These are phyloP conservation scores for Gymnosoma rotundatum DNA, from an alignment of 2,888 invertebrate species.

Conservation along the genomic window DNA sequence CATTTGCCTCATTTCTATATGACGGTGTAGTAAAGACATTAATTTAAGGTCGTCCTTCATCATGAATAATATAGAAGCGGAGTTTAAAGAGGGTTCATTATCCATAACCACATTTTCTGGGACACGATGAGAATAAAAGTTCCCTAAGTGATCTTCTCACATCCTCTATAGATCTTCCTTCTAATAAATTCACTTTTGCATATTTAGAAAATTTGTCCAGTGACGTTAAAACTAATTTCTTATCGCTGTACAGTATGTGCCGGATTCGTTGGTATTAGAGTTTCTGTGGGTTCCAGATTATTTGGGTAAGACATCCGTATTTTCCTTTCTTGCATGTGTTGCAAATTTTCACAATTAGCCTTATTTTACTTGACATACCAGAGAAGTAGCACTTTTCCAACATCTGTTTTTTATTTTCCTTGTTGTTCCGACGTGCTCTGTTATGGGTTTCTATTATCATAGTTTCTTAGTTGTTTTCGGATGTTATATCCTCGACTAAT, in stretches of 20 bases:
- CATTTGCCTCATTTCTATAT: slow-evolving; percentile 62
- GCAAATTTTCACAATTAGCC: slow-evolving; percentile 2
- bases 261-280: too few species aligned
- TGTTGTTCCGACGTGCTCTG: background rate
- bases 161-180: too few species aligned
- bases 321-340: slow-evolving; percentile 31
- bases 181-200: too few species aligned
- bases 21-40: slow-evolving; percentile 63
- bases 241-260: too few species aligned
- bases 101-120: slow-evolving; percentile 69
- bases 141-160: slow-evolving; percentile 61
- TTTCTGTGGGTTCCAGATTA: too few species aligned
- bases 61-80: slow-evolving; percentile 61
- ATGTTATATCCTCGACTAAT: slow-evolving; percentile 23
- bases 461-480: slow-evolving; percentile 11
- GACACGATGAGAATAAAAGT: slow-evolving; percentile 65
- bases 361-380: slow-evolving; percentile 4
- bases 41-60: slow-evolving; percentile 66
- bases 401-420: slow-evolving; percentile 59
- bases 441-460: slow-evolving; percentile 1
- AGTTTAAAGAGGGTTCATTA: slow-evolving; percentile 69
- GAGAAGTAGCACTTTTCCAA: slow-evolving; percentile 37
- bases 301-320: too few species aligned
- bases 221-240: too few species aligned
- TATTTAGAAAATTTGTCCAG: too few species aligned